These are phyloP conservation scores for Elephantulus edwardii DNA, from an alignment of 2,113 vertebrate genomes.

Conservation along the genomic window DNA sequence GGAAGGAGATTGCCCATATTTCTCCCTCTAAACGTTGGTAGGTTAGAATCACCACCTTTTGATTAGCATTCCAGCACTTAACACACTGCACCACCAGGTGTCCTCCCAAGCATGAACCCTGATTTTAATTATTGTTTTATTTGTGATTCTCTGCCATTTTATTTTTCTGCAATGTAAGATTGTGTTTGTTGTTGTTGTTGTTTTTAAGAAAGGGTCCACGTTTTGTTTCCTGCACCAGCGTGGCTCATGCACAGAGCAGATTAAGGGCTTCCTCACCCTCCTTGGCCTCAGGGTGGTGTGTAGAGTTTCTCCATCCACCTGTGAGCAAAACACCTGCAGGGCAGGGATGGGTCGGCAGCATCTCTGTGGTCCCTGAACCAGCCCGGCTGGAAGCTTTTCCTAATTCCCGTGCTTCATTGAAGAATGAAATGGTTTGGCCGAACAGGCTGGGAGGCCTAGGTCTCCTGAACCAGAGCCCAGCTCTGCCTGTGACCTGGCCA, in stretches of 20 bases:
- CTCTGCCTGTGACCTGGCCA: background rate
- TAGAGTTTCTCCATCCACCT: background rate
- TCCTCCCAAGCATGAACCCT: too few species aligned
- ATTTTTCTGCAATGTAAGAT: background rate
- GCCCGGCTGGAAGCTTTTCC: fast-evolving
- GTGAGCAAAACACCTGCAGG: fast-evolving
- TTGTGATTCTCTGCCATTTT: background rate
- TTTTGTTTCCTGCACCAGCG: background rate
- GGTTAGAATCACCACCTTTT: too few species aligned
- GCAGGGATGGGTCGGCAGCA: fast-evolving
- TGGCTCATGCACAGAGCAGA: background rate
- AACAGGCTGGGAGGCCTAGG: background rate
- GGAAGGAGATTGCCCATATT: too few species aligned
- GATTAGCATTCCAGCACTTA: too few species aligned
- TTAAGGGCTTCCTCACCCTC: fast-evolving
- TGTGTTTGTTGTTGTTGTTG: too few species aligned
- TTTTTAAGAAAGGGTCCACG: background rate
- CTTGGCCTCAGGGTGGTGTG: fast-evolving
- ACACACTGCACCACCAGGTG: too few species aligned
- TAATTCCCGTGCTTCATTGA: background rate
- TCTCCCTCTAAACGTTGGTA: too few species aligned
- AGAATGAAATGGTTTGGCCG: background rate
- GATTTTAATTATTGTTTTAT: background rate
- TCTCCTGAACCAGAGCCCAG: background rate
- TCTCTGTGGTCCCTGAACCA: fast-evolving